phyloP scores from a whole-genome alignment of 2,113 vertebrate genomes.

The Percopsis transmontana region DNA sequence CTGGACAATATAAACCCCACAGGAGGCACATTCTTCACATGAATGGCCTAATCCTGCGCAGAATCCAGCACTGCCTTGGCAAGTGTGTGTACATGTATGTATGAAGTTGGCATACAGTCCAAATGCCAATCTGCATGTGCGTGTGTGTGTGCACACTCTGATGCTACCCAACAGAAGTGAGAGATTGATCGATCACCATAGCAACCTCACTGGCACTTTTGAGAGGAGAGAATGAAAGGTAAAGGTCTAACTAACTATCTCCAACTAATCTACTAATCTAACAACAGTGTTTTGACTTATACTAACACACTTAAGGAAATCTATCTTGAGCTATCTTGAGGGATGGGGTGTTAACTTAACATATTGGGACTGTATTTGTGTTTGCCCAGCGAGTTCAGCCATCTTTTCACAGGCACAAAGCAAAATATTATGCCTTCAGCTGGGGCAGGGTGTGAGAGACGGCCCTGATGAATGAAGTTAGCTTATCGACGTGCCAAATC shows the following conservation, averaged over 20 bases:
- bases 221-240: too few relatives aligned
- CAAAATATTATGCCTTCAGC: slow-evolving; percentile 29
- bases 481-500: slow-evolving; percentile 10
- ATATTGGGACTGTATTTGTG: slow-evolving; percentile 49
- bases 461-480: slow-evolving; percentile 31
- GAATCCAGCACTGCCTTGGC: slow-evolving; percentile 16
- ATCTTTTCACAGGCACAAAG: slow-evolving; percentile 54
- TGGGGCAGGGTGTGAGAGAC: slow-evolving; percentile 18
- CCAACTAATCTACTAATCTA: too few relatives aligned
- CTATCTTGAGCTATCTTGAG: too few relatives aligned
- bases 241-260: too few relatives aligned
- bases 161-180: not conserved
- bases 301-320: too few relatives aligned
- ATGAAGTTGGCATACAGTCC: not conserved
- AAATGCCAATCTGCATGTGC: not conserved
- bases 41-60: slow-evolving; percentile 34
- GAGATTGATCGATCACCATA: slow-evolving; percentile 20
- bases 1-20: slow-evolving; percentile 17
- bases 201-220: slow-evolving; percentile 18
- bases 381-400: slow-evolving; percentile 50
- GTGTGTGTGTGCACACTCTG: not conserved
- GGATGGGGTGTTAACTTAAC: slow-evolving; percentile 51
- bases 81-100: slow-evolving; percentile 5
- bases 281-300: not conserved
- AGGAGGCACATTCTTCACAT: slow-evolving; percentile 49